Conservation (phyloP, 2,888 invertebrate genomes). For the Catocala sponsa region DNA sequence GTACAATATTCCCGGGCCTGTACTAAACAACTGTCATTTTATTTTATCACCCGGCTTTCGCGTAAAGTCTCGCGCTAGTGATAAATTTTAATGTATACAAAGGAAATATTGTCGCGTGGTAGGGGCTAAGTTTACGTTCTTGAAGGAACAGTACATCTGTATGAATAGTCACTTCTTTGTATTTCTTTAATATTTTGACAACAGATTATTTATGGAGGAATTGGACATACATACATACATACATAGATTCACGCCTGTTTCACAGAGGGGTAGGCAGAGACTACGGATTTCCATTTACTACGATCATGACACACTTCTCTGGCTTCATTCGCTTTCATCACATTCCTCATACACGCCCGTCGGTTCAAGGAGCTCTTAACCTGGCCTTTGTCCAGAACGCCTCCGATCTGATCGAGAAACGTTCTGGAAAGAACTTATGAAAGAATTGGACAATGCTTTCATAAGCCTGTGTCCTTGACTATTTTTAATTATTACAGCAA, state of each 20-base stretch:
- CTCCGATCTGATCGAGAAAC: no score
- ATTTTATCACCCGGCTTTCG: slow-evolving; percentile 86
- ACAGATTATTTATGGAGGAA: slow-evolving; percentile 8
- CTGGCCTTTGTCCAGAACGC: no score
- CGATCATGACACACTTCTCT: no score
- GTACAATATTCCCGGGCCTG: slow-evolving; percentile 80
- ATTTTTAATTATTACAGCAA: background rate
- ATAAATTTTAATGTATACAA: slow-evolving; percentile 85
- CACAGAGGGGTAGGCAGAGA: no score
- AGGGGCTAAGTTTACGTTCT: slow-evolving; percentile 43
- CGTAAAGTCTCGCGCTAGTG: slow-evolving; percentile 81
- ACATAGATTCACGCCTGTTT: no score
- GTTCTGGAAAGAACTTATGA: no score
- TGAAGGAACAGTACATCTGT: slow-evolving; percentile 27
- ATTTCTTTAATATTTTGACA: slow-evolving; percentile 16
- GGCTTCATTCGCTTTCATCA: no score
- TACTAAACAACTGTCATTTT: slow-evolving; percentile 88
- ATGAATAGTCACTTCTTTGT: slow-evolving; percentile 30
- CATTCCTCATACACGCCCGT: no score
- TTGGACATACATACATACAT: no score
- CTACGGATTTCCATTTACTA: no score
- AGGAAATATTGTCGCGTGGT: slow-evolving; percentile 81
- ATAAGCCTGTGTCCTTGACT: background rate
- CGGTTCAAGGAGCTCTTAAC: no score
- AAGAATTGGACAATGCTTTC: background rate